Conservation (phyloP, 2,888 invertebrate species). For the Acrobasis repandana region DNA sequence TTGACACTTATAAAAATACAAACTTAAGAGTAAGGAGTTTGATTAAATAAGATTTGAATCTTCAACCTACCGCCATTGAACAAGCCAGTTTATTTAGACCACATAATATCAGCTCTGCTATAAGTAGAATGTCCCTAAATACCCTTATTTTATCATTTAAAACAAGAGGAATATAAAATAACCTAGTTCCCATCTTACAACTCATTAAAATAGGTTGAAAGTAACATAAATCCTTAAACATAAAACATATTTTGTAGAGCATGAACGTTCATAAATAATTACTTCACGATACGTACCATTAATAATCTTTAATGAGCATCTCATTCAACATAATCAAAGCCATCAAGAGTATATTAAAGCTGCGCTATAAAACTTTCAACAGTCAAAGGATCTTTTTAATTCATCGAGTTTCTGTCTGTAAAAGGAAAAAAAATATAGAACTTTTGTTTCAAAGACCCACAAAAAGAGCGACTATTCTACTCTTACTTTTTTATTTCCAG, state of each 20-base stretch:
- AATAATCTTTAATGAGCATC: slow-evolving; percentile 19
- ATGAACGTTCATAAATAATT: slow-evolving; percentile 16
- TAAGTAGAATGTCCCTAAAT: no score
- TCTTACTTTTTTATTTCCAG: slow-evolving; percentile 57
- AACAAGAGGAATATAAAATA: neutral
- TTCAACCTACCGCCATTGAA: no score
- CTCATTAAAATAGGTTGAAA: neutral
- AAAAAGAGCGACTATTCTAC: slow-evolving; percentile 52
- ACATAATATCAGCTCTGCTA: no score
- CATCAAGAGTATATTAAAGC: slow-evolving; percentile 11
- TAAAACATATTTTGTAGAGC: slow-evolving; percentile 9
- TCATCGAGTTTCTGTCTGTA: slow-evolving; percentile 36
- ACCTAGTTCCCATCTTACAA: neutral
- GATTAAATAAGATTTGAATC: no score
- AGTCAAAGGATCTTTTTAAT: slow-evolving; percentile 34
- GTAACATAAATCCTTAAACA: slow-evolving; percentile 14
- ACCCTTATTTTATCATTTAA: no score
- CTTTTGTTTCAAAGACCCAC: slow-evolving; percentile 45
- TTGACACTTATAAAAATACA: no score
- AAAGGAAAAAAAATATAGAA: slow-evolving; percentile 39
- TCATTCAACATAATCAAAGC: slow-evolving; percentile 19
- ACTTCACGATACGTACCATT: slow-evolving; percentile 14
- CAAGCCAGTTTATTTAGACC: no score
- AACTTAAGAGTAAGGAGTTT: no score
- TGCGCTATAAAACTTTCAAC: slow-evolving; percentile 21